phyloP scores from a whole-genome alignment of 2,797 vertebrate genomes.

The Hydrocynus forskahlii region DNA sequence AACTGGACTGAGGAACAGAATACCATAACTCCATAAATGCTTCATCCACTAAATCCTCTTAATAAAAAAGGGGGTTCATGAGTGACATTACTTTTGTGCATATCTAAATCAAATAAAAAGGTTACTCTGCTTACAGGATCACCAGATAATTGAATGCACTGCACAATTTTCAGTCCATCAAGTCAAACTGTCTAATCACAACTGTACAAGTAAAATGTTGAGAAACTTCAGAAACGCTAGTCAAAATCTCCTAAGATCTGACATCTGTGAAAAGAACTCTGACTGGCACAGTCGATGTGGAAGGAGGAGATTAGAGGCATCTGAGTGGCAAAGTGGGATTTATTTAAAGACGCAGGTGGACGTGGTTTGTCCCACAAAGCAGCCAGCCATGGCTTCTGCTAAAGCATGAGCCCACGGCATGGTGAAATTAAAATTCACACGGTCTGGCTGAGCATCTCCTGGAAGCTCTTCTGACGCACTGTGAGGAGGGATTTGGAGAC shows the following conservation, averaged over 20 bases:
- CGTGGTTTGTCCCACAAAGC: not conserved
- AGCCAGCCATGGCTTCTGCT: not conserved
- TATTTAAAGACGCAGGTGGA: conserved; percentile 7
- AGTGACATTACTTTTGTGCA: no score
- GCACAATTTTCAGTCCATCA: no score
- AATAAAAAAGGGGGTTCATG: no score
- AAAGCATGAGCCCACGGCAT: not conserved
- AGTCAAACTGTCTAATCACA: no score
- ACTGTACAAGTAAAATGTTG: no score
- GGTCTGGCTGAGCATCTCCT: conserved; percentile 18
- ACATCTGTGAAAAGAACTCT: not conserved
- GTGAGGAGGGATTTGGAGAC: conserved; percentile 10
- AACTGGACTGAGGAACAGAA: no score
- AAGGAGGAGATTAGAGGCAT: conserved; percentile 10
- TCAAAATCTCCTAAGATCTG: conserved; percentile 28
- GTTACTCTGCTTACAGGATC: no score
- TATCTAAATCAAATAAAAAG: no score
- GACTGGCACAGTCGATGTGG: not conserved
- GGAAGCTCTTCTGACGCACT: conserved; percentile 23
- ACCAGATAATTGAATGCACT: no score
- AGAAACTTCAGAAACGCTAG: conserved; percentile 5
- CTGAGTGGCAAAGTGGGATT: conserved; percentile 2
- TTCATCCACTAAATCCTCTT: no score
- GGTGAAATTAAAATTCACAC: conserved; percentile 22
- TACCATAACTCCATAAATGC: no score